phyloP scores from a whole-genome alignment of 2,113 vertebrate species.

The Peromyscus polionotus region DNA sequence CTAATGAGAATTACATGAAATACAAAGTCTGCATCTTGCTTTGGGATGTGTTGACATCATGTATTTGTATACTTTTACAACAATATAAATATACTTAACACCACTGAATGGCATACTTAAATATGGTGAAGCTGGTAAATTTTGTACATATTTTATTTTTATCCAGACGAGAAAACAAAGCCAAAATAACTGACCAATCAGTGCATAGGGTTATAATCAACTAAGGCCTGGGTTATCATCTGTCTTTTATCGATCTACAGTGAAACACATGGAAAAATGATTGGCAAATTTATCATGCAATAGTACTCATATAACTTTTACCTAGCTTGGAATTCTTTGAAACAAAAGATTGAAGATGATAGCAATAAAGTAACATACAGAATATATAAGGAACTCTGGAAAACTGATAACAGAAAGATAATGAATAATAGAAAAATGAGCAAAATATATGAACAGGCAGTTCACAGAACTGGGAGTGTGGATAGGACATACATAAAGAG shows the following conservation, averaged over 20 bases:
- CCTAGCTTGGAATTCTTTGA: slow-evolving; percentile 1
- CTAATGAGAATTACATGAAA: background rate
- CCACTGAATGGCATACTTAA: background rate
- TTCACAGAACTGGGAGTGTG: background rate
- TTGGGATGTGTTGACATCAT: background rate
- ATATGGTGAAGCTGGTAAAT: background rate
- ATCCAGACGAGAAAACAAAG: background rate
- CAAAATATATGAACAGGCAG: background rate
- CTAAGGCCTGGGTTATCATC: background rate
- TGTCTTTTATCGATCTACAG: background rate
- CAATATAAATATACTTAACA: background rate
- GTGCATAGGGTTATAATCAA: background rate
- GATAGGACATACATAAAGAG: background rate
- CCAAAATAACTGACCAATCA: background rate
- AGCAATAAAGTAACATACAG: background rate
- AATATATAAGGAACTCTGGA: background rate
- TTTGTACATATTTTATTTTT: background rate
- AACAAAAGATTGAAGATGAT: background rate
- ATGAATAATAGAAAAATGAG: background rate
- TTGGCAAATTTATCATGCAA: background rate
- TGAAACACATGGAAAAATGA: background rate
- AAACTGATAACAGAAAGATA: background rate
- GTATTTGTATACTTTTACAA: background rate
- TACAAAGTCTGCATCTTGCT: background rate
- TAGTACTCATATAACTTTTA: background rate